phyloP scores from a whole-genome alignment of 2,113 vertebrate genomes.

The Prochilodus magdalenae region DNA sequence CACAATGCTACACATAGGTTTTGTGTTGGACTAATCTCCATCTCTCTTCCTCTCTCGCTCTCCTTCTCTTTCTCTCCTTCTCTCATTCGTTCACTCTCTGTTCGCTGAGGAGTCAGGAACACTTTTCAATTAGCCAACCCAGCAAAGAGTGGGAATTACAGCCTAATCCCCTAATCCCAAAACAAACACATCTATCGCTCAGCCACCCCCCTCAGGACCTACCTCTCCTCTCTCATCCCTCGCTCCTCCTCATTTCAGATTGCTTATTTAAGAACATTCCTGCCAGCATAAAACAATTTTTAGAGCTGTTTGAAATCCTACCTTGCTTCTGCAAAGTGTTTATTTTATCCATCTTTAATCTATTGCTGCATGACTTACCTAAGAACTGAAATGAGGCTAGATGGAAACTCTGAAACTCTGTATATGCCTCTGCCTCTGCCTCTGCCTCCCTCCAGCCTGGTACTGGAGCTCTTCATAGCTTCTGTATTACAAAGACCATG shows the following conservation, averaged over 20 bases:
- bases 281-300: constrained; percentile 23
- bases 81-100: not conserved
- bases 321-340: constrained; percentile 4
- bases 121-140: constrained; percentile 26
- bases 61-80: not conserved
- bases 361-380: not conserved
- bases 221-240: constrained; percentile 28
- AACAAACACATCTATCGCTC: constrained; percentile 32
- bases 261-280: constrained; percentile 26
- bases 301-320: constrained; percentile 21
- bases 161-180: constrained; percentile 41
- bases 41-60: not conserved
- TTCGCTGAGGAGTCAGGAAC: constrained; percentile 18
- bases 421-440: not conserved
- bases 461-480: not conserved
- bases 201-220: not conserved
- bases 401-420: not conserved
- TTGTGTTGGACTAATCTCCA: not conserved
- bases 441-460: not conserved
- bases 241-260: constrained; percentile 12
- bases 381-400: constrained; percentile 11
- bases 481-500: not conserved
- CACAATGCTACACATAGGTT: not conserved
- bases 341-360: constrained; percentile 12
- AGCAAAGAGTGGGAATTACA: constrained; percentile 32